Base-by-base conservation (phyloP, 2,888 invertebrate species). In the Cheilosia scutellata region DNA sequence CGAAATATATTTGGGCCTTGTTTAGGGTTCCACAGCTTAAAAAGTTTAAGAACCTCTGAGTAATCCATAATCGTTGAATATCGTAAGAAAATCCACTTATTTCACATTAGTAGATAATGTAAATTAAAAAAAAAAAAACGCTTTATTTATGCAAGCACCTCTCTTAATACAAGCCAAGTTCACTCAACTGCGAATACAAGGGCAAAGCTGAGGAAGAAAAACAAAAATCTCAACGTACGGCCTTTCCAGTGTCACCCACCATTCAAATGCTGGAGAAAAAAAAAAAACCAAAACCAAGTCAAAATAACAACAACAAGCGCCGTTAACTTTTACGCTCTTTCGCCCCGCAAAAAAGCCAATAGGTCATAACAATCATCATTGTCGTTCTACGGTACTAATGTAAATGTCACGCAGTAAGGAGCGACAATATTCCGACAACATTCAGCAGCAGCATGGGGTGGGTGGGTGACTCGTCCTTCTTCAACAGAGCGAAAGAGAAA, bases 351-450 rank as follows among this genome's bases (percentile, higher is more conserved):
- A 76, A 53, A 76, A 80, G 71, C 60, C 84, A 76, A 80, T 86
- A 80, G 76, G 80, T 71, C 76, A 76, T 86, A 83, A 74, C 84
- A 84, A 79, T 84, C 79, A 84, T 66, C 75, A 84, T 84, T 79
- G 63, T 79, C 75, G 70, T 70, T 75, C 79, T 75, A 70, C 79
- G 84, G 47, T 51, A 79, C 79, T 84, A 71, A 84, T 79, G 79
- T 75, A 78, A 79, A 84, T 84, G 75, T 79, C 70, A 75, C 75
- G 65, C 70, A 47, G 82, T 77, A 75, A 84, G 75, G 63, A 79
- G 75, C 66, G 16, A 72, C 60, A 33, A 60, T 66, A n/a, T 44
- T 63, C 33, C 40, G 33, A 57, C 53, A 57, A 47, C 53, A 60
- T 13, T 40, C 5, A 44, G 27, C 68, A 53, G 33, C 65, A 60